Evolutionary conservation across 2,797 vertebrate species (phyloP).

Genomic region (Xyrichtys novacula): DNA sequence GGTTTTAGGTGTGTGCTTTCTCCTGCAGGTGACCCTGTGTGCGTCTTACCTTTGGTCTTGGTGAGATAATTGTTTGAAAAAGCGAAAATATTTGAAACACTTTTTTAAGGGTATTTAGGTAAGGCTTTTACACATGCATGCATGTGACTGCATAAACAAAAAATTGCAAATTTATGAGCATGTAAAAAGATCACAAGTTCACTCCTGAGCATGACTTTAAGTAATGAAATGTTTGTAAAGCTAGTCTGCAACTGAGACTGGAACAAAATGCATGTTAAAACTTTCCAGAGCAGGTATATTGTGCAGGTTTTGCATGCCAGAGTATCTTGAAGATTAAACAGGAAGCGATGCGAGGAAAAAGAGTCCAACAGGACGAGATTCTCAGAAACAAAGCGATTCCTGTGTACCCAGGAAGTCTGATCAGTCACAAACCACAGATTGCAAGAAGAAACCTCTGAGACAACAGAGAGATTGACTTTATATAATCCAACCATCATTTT

Average conservation of each 20-base stretch:
- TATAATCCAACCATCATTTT: no score
- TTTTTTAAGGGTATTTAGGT: no score
- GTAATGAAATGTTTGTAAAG: background rate
- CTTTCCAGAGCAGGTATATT: background rate
- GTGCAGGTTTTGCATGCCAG: background rate
- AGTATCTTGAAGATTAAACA: constrained; percentile 12
- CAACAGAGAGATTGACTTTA: background rate
- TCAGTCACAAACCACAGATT: constrained; percentile 18
- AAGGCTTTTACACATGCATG: no score
- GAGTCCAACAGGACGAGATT: constrained; percentile 44
- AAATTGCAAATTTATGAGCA: no score
- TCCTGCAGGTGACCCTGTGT: no score
- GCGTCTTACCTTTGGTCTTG: no score
- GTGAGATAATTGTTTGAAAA: no score
- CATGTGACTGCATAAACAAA: no score
- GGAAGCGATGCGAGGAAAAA: constrained; percentile 28
- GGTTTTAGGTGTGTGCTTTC: no score
- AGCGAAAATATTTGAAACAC: no score
- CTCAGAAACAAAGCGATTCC: constrained; percentile 44
- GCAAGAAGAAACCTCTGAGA: background rate
- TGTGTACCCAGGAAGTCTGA: constrained; percentile 45
- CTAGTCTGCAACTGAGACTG: background rate
- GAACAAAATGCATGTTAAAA: background rate
- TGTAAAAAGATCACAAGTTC: no score
- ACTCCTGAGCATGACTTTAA: no score